phyloP scores from a whole-genome alignment of 2,113 vertebrate species.

The Erinaceus europaeus region DNA sequence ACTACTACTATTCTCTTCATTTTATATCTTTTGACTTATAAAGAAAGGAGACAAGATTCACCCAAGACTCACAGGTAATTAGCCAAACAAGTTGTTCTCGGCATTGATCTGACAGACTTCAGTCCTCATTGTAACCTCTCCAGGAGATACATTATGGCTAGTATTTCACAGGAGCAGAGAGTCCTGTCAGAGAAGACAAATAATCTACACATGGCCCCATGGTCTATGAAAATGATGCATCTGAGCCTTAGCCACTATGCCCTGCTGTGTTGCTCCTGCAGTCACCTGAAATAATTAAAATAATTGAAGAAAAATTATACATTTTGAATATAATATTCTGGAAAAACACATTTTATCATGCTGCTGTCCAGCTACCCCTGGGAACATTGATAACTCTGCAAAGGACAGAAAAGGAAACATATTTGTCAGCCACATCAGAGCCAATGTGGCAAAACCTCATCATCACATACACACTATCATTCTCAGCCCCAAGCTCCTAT shows the following conservation, averaged over 20 bases:
- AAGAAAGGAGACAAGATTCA: neutral
- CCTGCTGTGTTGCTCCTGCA: neutral
- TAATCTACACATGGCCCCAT: fast-evolving
- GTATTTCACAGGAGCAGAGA: neutral
- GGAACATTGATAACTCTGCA: too few species aligned
- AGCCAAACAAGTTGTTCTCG: neutral
- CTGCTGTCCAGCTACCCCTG: too few species aligned
- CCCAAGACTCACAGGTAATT: fast-evolving
- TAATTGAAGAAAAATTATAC: neutral
- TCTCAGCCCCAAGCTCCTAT: neutral
- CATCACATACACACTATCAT: fast-evolving
- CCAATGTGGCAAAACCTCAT: fast-evolving
- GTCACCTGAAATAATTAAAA: neutral
- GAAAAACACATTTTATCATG: neutral
- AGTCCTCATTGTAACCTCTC: neutral
- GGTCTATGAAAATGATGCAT: neutral
- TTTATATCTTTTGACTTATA: neutral
- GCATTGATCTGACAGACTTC: too few species aligned
- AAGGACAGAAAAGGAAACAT: too few species aligned
- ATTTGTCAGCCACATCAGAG: fast-evolving
- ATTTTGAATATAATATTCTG: neutral
- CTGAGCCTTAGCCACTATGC: neutral
- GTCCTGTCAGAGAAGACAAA: neutral
- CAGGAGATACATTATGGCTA: too few species aligned
- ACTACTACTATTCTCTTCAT: neutral